A percentile compares a stretch with the other conserved stretches of the same genome.
These are phyloP conservation scores for Cryptocheilus praepositus DNA, from an alignment of 2,888 invertebrate genomes.

Conservation along the genomic window DNA sequence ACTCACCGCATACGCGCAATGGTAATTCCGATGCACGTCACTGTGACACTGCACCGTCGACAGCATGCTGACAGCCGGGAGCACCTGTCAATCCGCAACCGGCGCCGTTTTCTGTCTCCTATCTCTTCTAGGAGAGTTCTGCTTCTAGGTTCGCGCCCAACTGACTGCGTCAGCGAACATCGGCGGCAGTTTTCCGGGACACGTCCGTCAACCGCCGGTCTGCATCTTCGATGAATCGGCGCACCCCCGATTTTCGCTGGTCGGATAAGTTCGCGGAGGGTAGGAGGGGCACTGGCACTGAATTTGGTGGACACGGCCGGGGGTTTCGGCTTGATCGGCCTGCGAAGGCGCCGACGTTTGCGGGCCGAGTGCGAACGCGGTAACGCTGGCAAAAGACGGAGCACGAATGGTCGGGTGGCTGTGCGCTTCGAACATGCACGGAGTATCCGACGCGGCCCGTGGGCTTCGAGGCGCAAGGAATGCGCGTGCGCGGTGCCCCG, in stretches of 20 bases:
- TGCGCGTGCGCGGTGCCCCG: constrained; percentile 57
- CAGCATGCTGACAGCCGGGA: constrained; percentile 53
- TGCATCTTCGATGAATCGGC: no score
- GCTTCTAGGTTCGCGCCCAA: no score
- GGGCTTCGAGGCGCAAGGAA: constrained; percentile 41
- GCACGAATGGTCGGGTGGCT: constrained; percentile 53
- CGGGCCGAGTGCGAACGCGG: constrained; percentile 26
- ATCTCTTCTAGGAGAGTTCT: no score
- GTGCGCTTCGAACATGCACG: constrained; percentile 45
- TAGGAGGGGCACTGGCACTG: no score
- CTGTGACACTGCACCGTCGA: constrained; percentile 58
- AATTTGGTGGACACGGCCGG: no score
- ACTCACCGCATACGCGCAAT: constrained; percentile 50
- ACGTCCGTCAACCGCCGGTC: no score
- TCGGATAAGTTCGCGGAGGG: background rate
- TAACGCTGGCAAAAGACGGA: constrained; percentile 54
- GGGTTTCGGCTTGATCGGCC: background rate
- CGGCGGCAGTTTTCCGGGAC: background rate
- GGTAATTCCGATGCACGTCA: constrained; percentile 55
- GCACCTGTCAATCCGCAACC: constrained; percentile 20
- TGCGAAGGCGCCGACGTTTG: background rate
- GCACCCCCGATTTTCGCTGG: no score
- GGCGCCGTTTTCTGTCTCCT: no score
- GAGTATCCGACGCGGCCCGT: constrained; percentile 26
- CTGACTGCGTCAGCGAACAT: background rate